phyloP scores from a whole-genome alignment of 2,888 invertebrate species.

The Epistrophe eligans region DNA sequence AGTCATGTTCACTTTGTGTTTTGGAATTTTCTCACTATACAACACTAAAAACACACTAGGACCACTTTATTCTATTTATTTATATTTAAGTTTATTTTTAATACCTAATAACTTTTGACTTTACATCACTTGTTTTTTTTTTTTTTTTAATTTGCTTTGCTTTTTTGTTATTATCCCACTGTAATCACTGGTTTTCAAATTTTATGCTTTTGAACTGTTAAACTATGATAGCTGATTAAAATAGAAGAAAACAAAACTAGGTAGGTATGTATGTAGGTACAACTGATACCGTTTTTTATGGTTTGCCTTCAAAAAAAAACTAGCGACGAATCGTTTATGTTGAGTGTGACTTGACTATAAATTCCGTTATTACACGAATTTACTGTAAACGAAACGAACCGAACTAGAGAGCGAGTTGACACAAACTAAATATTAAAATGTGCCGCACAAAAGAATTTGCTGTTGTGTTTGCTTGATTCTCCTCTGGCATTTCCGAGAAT shows the following conservation, averaged over 20 bases:
- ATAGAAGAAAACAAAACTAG: slow-evolving; percentile 19
- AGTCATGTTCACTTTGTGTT: slow-evolving; percentile 78
- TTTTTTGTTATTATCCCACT: slow-evolving; percentile 43
- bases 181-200: slow-evolving; percentile 46
- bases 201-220: slow-evolving; percentile 24
- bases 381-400: slow-evolving; percentile 74
- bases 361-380: slow-evolving; percentile 51
- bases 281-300: slow-evolving; percentile 48
- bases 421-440: slow-evolving; percentile 79
- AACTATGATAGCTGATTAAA: slow-evolving; percentile 34
- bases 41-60: slow-evolving; percentile 31
- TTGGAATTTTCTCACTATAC: slow-evolving; percentile 25
- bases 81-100: slow-evolving; percentile 48
- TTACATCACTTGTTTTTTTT: slow-evolving; percentile 56
- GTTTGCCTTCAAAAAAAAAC: slow-evolving; percentile 13
- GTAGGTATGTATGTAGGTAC: slow-evolving; percentile 9
- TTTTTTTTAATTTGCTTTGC: slow-evolving; percentile 10
- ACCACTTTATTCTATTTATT: slow-evolving; percentile 20
- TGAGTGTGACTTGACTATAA: slow-evolving; percentile 61
- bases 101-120: slow-evolving; percentile 48
- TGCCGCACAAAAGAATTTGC: slow-evolving; percentile 67
- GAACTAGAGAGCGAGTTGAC: slow-evolving; percentile 79
- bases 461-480: slow-evolving; percentile 46
- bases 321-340: slow-evolving; percentile 48
- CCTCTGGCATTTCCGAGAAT: slow-evolving; percentile 75